Evolutionary conservation across 1,140 invertebrate genomes (phyloP).

Genomic region (Drosophila takahashii): DNA sequence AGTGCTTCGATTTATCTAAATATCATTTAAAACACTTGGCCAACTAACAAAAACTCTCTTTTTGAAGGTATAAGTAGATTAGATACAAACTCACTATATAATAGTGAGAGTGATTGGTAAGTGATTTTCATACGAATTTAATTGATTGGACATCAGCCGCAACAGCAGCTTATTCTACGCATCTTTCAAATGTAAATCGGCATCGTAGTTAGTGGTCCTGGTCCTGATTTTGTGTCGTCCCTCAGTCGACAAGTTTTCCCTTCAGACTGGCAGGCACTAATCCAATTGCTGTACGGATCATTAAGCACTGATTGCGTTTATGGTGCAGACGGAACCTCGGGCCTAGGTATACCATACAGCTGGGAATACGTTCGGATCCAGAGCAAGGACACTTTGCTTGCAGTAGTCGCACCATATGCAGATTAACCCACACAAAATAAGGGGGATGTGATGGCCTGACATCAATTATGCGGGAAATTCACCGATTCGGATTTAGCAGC

Average conservation of each 20-base stretch:
- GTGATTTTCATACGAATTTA: slow-evolving; percentile 21
- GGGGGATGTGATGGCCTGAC: slow-evolving; percentile 3
- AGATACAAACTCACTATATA: too few species aligned
- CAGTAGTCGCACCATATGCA: slow-evolving; percentile 52
- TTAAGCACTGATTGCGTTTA: slow-evolving; percentile 80
- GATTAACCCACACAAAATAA: slow-evolving; percentile 46
- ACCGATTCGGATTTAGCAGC: slow-evolving; percentile 33
- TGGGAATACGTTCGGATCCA: slow-evolving; percentile 18
- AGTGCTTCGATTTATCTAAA: too few species aligned
- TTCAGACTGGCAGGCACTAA: slow-evolving; percentile 56
- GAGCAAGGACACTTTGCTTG: slow-evolving; percentile 24
- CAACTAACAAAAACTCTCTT: too few species aligned
- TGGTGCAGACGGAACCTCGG: slow-evolving; percentile 39
- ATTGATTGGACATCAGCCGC: slow-evolving; percentile 22
- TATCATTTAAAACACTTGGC: too few species aligned
- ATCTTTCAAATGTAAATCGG: slow-evolving; percentile 58
- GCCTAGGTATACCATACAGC: slow-evolving; percentile 7
- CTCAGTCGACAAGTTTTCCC: slow-evolving; percentile 32
- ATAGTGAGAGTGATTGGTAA: neutral
- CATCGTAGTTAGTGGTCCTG: slow-evolving; percentile 5
- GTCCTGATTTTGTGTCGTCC: slow-evolving; percentile 12
- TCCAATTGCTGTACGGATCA: slow-evolving; percentile 76
- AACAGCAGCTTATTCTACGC: slow-evolving; percentile 24
- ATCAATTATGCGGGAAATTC: slow-evolving; percentile 48
- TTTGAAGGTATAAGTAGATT: too few species aligned